A percentile compares a stretch with the other conserved stretches of the same genome.
These are phyloP conservation scores for Meliscaeva auricollis DNA, from an alignment of 2,888 invertebrate genomes.

Conservation along the genomic window DNA sequence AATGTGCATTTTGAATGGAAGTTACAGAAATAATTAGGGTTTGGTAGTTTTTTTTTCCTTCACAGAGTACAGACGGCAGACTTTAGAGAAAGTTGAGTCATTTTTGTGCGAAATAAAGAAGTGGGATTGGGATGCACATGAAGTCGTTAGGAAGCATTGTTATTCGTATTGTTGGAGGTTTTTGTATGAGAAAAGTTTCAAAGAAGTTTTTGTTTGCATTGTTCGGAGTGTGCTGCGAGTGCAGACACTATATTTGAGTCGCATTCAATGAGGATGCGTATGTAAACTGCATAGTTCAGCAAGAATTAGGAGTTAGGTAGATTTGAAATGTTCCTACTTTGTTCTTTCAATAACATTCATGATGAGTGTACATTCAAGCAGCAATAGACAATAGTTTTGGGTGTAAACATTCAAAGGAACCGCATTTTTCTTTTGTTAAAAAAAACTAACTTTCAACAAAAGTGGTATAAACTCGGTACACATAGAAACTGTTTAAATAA, in stretches of 20 bases:
- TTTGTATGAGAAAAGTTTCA: background rate
- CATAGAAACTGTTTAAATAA: too few species aligned
- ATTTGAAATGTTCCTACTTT: background rate
- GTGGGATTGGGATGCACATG: background rate
- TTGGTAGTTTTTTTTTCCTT: background rate
- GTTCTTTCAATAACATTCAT: too few species aligned
- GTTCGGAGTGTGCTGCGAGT: background rate
- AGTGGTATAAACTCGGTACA: too few species aligned
- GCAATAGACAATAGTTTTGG: too few species aligned
- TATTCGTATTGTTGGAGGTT: conserved; percentile 6
- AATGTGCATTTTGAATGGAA: background rate
- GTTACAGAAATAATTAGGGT: conserved; percentile 20
- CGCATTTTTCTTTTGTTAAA: too few species aligned
- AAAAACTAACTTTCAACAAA: too few species aligned
- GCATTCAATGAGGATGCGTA: background rate
- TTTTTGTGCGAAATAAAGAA: background rate
- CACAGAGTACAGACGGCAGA: background rate
- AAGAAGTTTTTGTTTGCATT: conserved; percentile 23
- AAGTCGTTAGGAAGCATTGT: conserved; percentile 19
- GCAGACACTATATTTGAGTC: background rate
- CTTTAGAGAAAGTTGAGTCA: background rate
- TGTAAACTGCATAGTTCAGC: conserved; percentile 5
- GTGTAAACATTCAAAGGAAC: too few species aligned
- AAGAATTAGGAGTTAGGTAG: background rate
- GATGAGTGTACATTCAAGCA: too few species aligned